phyloP scores from a whole-genome alignment of 1,140 invertebrate genomes.

The Papilio helenus region DNA sequence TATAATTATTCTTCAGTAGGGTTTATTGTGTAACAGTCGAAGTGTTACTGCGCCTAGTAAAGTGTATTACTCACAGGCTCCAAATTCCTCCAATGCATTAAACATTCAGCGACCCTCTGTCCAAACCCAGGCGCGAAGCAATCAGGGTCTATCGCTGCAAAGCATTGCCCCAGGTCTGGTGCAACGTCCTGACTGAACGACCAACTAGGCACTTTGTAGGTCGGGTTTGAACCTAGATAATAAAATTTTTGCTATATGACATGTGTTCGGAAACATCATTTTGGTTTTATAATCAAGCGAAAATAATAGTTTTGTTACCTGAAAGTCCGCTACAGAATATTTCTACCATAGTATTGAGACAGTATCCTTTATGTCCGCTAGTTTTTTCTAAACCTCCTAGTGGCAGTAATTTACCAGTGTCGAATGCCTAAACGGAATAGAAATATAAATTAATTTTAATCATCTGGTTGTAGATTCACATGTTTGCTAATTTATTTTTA shows the following conservation, averaged over 20 bases:
- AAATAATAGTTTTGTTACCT: conserved; percentile 68
- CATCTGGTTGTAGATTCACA: not conserved
- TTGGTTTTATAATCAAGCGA: not conserved
- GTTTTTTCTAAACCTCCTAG: conserved; percentile 91
- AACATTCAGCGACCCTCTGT: conserved; percentile 86
- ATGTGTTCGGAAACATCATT: not conserved
- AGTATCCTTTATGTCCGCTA: conserved; percentile 96
- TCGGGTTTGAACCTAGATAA: conserved; percentile 83
- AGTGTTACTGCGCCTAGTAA: not conserved
- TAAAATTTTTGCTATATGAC: not conserved
- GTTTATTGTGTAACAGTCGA: not conserved
- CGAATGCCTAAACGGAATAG: conserved; percentile 82
- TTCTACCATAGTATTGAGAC: conserved; percentile 94
- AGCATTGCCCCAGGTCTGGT: conserved; percentile 95
- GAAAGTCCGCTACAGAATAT: conserved; percentile 90
- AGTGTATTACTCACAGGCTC: conserved; percentile 68
- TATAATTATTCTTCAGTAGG: no score
- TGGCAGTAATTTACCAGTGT: conserved; percentile 88
- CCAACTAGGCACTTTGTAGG: conserved; percentile 90
- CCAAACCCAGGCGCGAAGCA: conserved; percentile 92
- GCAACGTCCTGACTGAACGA: conserved; percentile 80
- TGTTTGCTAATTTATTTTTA: conserved; percentile 4
- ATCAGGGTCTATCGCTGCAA: conserved; percentile 93
- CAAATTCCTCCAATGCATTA: conserved; percentile 83
- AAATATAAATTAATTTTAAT: conserved; percentile 10